These are phyloP conservation scores for Aphelenchoides besseyi DNA, from an alignment of 1,140 invertebrate genomes.

Conservation along the genomic window DNA sequence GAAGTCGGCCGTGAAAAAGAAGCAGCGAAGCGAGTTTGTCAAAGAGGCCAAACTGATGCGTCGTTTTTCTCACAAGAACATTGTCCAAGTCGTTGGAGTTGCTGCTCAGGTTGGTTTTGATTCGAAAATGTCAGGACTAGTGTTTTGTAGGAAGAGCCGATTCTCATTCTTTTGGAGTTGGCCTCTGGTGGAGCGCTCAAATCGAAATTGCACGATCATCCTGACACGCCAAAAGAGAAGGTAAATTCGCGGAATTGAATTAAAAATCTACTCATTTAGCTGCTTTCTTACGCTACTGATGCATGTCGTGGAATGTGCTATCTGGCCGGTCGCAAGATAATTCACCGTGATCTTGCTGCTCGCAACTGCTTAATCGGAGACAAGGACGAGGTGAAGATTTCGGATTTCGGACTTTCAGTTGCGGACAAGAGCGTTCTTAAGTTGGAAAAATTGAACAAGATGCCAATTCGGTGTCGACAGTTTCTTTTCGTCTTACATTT, in stretches of 20 bases:
- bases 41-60: slow-evolving; percentile 85
- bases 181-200: slow-evolving; percentile 72
- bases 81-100: slow-evolving; percentile 92
- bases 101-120: slow-evolving; percentile 73
- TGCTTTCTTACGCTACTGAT: slow-evolving; percentile 74
- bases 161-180: slow-evolving; percentile 98
- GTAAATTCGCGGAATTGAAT: neutral
- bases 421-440: slow-evolving; percentile 36
- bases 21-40: slow-evolving; percentile 86
- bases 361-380: slow-evolving; percentile 38
- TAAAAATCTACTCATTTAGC: slow-evolving; percentile 24
- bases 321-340: slow-evolving; percentile 85
- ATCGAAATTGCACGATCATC: slow-evolving; percentile 23
- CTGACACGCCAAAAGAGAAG: slow-evolving; percentile 18
- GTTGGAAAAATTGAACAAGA: slow-evolving; percentile 43
- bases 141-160: slow-evolving; percentile 79
- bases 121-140: neutral
- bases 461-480: slow-evolving; percentile 42
- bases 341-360: slow-evolving; percentile 84
- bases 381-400: slow-evolving; percentile 37
- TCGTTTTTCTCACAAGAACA: slow-evolving; percentile 93
- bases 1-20: slow-evolving; percentile 83
- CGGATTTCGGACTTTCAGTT: slow-evolving; percentile 45
- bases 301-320: slow-evolving; percentile 94
- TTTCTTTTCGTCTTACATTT: slow-evolving; percentile 24